Evolutionary conservation across 1,140 invertebrate genomes (phyloP).

Genomic region (Drosophila chauvacae): DNA sequence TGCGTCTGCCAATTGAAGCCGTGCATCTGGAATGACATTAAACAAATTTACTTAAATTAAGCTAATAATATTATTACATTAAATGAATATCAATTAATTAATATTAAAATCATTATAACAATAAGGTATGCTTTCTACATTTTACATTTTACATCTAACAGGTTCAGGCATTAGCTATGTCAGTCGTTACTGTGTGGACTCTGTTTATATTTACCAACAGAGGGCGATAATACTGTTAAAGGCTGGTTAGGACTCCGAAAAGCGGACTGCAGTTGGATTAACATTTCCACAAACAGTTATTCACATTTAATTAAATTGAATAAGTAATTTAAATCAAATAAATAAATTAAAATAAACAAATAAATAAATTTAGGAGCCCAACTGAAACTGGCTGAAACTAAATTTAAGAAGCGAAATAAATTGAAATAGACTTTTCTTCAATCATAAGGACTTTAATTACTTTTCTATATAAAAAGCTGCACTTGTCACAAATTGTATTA

Average conservation of each 20-base stretch:
- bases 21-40: too few species aligned
- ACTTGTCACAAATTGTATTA: neutral
- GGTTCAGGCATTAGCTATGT: neutral
- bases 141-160: neutral
- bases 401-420: too few species aligned
- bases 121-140: neutral
- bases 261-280: neutral
- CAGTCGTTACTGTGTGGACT: neutral
- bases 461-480: neutral
- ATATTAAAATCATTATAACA: neutral
- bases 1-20: too few species aligned
- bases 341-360: too few species aligned
- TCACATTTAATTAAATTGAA: too few species aligned
- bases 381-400: too few species aligned
- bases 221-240: slow-evolving; percentile 7
- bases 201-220: neutral
- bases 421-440: neutral
- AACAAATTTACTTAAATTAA: too few species aligned
- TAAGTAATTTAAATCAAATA: neutral
- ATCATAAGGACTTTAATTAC: neutral
- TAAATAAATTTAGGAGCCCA: too few species aligned
- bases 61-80: too few species aligned
- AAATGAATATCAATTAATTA: neutral
- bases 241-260: neutral
- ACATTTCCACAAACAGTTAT: neutral